phyloP scores from a whole-genome alignment of 2,113 vertebrate genomes.

The Heteronetta atricapilla region DNA sequence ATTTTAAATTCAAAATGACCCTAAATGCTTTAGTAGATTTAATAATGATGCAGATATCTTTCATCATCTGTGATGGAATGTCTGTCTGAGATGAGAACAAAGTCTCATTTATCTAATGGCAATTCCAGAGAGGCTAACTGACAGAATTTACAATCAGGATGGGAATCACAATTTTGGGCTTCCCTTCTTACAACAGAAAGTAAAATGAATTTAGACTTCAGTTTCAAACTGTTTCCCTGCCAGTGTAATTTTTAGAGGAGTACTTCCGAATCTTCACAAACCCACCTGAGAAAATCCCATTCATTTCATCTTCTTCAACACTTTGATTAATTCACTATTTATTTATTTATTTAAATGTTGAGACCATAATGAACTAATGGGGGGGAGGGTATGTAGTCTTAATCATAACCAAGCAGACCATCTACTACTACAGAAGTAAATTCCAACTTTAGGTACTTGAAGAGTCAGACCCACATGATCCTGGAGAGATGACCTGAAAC shows the following conservation, averaged over 20 bases:
- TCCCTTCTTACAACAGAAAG: not conserved
- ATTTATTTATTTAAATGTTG: not conserved
- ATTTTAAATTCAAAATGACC: not conserved
- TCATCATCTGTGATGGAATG: not conserved
- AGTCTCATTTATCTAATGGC: not conserved
- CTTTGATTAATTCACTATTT: not conserved
- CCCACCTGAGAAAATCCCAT: not conserved
- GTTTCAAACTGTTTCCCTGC: not conserved
- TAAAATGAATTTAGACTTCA: not conserved
- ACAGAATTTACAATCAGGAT: not conserved
- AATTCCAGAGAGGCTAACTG: not conserved
- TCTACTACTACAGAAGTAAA: not conserved
- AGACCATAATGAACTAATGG: not conserved
- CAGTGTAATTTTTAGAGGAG: not conserved
- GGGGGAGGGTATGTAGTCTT: not conserved
- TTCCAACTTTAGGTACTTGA: not conserved
- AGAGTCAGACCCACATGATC: not conserved
- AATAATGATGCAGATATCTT: not conserved
- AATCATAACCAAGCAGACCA: not conserved
- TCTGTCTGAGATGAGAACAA: not conserved
- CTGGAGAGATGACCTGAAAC: not conserved
- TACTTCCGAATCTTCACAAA: not conserved
- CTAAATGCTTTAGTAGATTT: not conserved
- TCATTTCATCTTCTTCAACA: not conserved
- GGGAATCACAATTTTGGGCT: not conserved